Percentiles rank a stretch among this genome's conserved stretches.
Conservation (phyloP, 2,888 invertebrate species). For the Caenorhabditis sulstoni region DNA sequence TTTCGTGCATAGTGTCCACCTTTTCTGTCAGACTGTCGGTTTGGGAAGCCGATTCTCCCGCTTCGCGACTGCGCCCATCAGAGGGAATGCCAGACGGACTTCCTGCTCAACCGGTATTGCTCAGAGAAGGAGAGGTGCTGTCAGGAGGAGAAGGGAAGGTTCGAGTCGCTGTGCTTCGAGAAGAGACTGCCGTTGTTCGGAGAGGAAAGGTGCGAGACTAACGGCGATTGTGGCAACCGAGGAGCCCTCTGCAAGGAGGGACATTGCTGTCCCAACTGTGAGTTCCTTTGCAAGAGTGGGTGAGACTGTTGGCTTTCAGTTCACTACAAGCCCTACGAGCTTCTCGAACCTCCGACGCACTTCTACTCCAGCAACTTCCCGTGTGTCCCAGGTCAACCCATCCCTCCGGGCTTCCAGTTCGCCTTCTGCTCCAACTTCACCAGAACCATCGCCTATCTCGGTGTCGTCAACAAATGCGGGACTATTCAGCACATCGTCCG, state of each 20-base stretch:
- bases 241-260: conserved; percentile 19
- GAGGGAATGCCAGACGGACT: conserved; percentile 10
- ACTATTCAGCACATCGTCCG: conserved; percentile 3
- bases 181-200: conserved; percentile 23
- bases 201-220: conserved; percentile 6
- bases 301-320: conserved; percentile 7
- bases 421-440: conserved; percentile 24
- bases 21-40: conserved; percentile 7
- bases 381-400: conserved; percentile 15
- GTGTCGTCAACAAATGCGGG: conserved; percentile 31
- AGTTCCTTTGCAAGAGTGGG: neutral
- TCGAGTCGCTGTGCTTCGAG: conserved; percentile 22
- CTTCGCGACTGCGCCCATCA: neutral
- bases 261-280: conserved; percentile 34
- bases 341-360: conserved; percentile 21
- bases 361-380: conserved; percentile 34
- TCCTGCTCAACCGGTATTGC: conserved; percentile 15
- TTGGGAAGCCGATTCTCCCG: conserved; percentile 2
- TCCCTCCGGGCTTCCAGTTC: conserved; percentile 25
- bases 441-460: conserved; percentile 24
- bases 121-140: conserved; percentile 20
- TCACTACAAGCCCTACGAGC: conserved; percentile 4
- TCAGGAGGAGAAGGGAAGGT: neutral
- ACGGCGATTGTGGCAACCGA: conserved; percentile 1
- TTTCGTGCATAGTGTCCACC: neutral